Evolutionary conservation across 2,113 vertebrate species (phyloP), one percentile per base, ranked within the genome.

Genomic region (Turdus rufiventris): DNA sequence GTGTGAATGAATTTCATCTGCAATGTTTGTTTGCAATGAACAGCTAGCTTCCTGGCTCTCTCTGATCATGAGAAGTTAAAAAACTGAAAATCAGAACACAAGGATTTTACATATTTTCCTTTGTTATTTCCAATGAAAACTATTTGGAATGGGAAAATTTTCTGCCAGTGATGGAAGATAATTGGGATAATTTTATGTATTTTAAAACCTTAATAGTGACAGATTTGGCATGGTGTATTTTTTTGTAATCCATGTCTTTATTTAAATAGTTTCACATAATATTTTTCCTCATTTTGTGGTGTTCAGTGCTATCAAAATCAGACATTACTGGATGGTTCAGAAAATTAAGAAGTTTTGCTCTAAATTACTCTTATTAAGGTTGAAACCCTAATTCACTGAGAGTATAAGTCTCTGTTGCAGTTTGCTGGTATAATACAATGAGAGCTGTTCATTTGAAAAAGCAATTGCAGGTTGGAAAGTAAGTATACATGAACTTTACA

Each of bases 371-470:
- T 3, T 40, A n/a, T 23, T 85, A 38, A 84, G 33, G 13, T 40
- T 89, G 66, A 88, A 85, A 28, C 18, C 3, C 20, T 60, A 78
- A 78, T 70, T 89, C 66, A 61, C 28, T 57, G 48, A 74, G 23
- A 60, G 10, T 87, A 87, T 70, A 72, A 89, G n/a, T n/a, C 34
- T 63, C 10, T 88, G 43, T 92, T 93, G 60, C 40, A 77, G 40
- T 91, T 93, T 89, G 14, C 43, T 81, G 60, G 29, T 80, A 29
- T 2, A 83, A 24, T 47, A 36, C 54, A 53, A 36, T 34, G 71
- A 93, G 76, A 95, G 97, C 98, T 98, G 96, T 98, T 98, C 97
- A 98, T 98, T 97, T 95, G 79, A 94, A 97, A 97, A 95, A 97
- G 89, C 76, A 93, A 28, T 97, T 97, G 97, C 97, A 97, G 97